phyloP scores from a whole-genome alignment of 2,797 vertebrate species.

The Spinibarbus caldwelli region DNA sequence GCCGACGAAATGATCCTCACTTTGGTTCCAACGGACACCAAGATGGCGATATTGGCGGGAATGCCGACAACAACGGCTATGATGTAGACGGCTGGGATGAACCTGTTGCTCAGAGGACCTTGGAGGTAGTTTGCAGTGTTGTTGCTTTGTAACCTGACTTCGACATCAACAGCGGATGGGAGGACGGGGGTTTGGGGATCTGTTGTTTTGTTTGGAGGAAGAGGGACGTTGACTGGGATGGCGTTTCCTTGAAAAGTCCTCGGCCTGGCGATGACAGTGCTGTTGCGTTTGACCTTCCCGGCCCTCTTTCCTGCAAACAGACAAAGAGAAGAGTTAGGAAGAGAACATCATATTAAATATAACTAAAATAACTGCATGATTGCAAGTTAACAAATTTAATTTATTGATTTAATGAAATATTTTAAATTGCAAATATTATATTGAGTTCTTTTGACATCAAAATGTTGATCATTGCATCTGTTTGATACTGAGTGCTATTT shows the following conservation, averaged over 20 bases:
- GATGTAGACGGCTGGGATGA: constrained; percentile 81
- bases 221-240: neutral
- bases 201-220: constrained; percentile 47
- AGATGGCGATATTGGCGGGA: constrained; percentile 78
- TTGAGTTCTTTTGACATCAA: neutral
- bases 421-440: neutral
- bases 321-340: neutral
- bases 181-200: neutral
- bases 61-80: constrained; percentile 79
- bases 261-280: rapidly evolving
- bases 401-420: neutral
- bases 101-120: constrained; percentile 77
- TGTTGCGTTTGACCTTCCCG: rapidly evolving
- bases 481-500: neutral
- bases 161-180: neutral
- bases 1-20: constrained; percentile 78
- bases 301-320: constrained; percentile 12
- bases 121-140: constrained; percentile 72
- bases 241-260: constrained; percentile 58
- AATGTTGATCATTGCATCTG: neutral
- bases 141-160: constrained; percentile 60
- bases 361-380: neutral
- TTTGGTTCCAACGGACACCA: constrained; percentile 78
- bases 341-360: neutral
- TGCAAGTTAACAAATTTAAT: neutral